A percentile compares a stretch with the other conserved stretches of the same genome.
Conservation (phyloP, 2,888 invertebrate genomes). For the Rhogogaster chlorosoma region DNA sequence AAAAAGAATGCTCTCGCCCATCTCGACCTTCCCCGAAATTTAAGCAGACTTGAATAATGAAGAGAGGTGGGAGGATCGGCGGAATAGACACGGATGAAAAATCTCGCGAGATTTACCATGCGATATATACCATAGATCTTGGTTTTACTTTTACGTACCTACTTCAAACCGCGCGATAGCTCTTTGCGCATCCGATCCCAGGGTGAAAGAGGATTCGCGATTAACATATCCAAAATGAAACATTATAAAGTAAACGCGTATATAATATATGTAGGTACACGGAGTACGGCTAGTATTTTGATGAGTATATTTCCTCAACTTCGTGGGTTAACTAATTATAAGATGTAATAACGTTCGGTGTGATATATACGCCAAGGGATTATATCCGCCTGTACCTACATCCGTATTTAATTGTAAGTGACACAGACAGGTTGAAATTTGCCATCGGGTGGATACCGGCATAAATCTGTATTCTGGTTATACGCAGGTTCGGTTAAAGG, state of each 20-base stretch:
- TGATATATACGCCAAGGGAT: neutral
- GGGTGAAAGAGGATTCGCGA: neutral
- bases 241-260: neutral
- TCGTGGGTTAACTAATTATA: neutral
- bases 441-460: conserved; percentile 1
- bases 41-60: conserved; percentile 5
- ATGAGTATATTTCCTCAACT: neutral
- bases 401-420: neutral
- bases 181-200: neutral
- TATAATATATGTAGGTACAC: neutral
- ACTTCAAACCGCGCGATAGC: neutral
- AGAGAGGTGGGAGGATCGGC: neutral
- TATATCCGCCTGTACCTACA: neutral
- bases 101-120: neutral
- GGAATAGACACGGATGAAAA: neutral
- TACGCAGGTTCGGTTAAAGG: neutral
- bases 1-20: neutral
- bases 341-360: neutral
- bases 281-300: neutral
- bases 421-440: conserved; percentile 10
- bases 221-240: neutral
- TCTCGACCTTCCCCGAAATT: neutral
- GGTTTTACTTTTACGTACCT: neutral
- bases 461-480: conserved; percentile 1
- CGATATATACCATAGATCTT: neutral